Base-by-base conservation (phyloP, 2,797 vertebrate species). In the Megaceryle alcyon region DNA sequence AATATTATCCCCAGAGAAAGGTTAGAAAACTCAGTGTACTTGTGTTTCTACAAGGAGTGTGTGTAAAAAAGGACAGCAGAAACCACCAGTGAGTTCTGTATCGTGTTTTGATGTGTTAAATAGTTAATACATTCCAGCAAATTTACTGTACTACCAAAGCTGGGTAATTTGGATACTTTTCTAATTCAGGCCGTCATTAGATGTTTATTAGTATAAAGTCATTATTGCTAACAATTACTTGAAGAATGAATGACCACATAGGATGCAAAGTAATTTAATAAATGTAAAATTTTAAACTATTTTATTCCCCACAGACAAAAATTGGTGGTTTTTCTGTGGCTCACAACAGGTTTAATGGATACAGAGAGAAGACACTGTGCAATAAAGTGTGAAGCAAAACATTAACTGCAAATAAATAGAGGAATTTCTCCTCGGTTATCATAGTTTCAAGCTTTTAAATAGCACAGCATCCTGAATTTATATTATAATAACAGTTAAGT, bases 331-430 rank as follows among this genome's bases (percentile, higher is more conserved):
- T 94, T 73, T 92, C 82, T 90, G 54, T 93, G 80, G 65, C 78
- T 96, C 61, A 71, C 68, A 94, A 92, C 15, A 92, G 39, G 28
- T 94, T 95, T 97, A 95, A 96, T 94, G 91, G 87, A 92, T 91
- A 79, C n/a, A 78, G 86, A 51, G 31, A 37, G 66, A 91, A 95
- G 82, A 70, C 37, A 64, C 18, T 21, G 49, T 92, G 90, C 82
- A 94, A 83, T 96, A 96, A 97, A 95, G 88, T 93, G 75, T 91
- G 93, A 97, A 96, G 68, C 33, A 88, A 95, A 96, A 96, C 92
- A 96, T 94, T 94, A 97, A 83, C 53, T 94, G 81, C 75, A 92
- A 94, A 90, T 93, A 96, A 97, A 94, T 79, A 92, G 82, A 56
- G 81, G 64, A 85, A 95, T 73, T 97, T 90, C 59, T 92, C 21